These are phyloP conservation scores for Acromyrmex echinatior DNA, from an alignment of 1,140 invertebrate genomes.

Conservation along the genomic window DNA sequence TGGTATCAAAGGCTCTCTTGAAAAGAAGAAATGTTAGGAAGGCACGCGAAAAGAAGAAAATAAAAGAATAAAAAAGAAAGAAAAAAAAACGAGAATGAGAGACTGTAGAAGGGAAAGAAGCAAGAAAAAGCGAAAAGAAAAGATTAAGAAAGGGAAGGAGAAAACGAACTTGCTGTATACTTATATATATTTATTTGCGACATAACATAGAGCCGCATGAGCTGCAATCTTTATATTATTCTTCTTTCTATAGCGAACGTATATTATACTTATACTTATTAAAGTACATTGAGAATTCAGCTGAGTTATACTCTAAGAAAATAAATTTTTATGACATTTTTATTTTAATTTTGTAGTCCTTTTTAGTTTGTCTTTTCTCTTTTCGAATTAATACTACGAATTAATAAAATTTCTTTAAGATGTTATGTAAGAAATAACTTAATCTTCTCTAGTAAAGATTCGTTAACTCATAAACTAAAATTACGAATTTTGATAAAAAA, in stretches of 20 bases:
- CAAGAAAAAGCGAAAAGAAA: not conserved
- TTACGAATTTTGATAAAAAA: too few species aligned
- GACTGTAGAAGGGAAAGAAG: not conserved
- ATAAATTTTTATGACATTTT: not conserved
- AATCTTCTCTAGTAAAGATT: not conserved
- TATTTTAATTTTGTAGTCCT: not conserved
- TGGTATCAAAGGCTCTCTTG: slow-evolving; percentile 20
- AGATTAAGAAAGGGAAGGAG: not conserved
- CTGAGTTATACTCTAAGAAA: not conserved
- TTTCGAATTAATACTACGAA: slow-evolving; percentile 10
- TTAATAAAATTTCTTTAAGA: not conserved
- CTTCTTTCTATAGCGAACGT: slow-evolving; percentile 9
- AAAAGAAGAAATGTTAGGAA: slow-evolving; percentile 10
- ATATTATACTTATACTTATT: not conserved
- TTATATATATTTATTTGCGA: not conserved
- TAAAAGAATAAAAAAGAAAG: not conserved
- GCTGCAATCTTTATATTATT: slow-evolving; percentile 28
- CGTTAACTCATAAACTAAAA: too few species aligned
- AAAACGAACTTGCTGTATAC: not conserved
- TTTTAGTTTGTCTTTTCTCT: not conserved
- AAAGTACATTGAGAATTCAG: not conserved
- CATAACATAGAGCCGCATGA: not conserved
- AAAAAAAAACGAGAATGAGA: not conserved
- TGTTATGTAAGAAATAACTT: not conserved
- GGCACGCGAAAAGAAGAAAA: not conserved